These are phyloP conservation scores for Epizoanthus rinbou DNA, from an alignment of 92 coral and sea anemone species.

Conservation along the genomic window DNA sequence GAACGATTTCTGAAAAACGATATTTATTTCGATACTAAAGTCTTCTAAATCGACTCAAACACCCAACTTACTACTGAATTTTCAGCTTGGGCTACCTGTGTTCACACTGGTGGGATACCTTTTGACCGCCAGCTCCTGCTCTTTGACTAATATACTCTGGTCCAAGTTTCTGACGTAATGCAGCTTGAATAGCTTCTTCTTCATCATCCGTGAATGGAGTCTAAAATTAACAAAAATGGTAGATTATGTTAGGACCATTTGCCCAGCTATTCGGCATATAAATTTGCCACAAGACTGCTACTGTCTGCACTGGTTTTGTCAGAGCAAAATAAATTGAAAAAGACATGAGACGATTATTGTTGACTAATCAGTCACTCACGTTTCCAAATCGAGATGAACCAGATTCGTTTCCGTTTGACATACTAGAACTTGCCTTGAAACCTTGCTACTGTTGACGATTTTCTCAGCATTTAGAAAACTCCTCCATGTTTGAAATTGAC, in stretches of 20 bases:
- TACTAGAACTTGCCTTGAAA: background rate
- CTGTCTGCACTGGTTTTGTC: too few species aligned
- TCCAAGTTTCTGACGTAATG: slow-evolving; percentile 80
- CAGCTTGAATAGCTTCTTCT: slow-evolving; percentile 69
- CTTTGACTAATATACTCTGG: slow-evolving; percentile 90
- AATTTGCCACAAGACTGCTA: too few species aligned
- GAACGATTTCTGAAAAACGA: too few species aligned
- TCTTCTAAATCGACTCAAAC: too few species aligned
- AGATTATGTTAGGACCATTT: too few species aligned
- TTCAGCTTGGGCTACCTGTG: too few species aligned
- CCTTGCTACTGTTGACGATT: too few species aligned
- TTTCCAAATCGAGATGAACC: slow-evolving; percentile 63
- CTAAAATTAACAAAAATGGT: slow-evolving; percentile 30
- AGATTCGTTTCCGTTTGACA: slow-evolving; percentile 39
- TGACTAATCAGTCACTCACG: slow-evolving; percentile 46
- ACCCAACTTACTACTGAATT: too few species aligned
- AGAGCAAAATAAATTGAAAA: too few species aligned
- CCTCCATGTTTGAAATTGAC: slow-evolving; percentile 53
- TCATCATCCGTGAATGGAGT: slow-evolving; percentile 65
- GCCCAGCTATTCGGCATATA: too few species aligned
- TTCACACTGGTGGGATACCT: slow-evolving; percentile 42
- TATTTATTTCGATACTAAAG: too few species aligned
- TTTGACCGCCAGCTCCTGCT: slow-evolving; percentile 89
- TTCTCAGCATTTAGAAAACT: background rate
- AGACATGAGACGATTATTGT: too few species aligned